These are phyloP conservation scores for Jaculus jaculus DNA, from an alignment of 2,113 vertebrate genomes.

Conservation along the genomic window DNA sequence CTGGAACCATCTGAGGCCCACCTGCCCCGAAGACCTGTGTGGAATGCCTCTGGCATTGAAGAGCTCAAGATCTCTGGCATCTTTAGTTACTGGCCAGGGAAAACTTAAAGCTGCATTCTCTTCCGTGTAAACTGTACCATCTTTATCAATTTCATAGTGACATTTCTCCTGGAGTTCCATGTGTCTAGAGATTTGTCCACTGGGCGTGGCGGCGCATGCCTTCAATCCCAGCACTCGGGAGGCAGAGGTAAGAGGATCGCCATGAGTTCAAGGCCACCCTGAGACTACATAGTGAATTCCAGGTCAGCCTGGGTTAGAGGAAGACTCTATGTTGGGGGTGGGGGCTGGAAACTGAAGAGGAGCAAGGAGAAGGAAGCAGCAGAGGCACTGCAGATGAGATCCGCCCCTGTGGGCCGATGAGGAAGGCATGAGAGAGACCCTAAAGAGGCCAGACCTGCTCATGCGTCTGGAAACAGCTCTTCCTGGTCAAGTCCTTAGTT, in stretches of 20 bases:
- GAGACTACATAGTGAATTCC: no score
- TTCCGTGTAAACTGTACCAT: not conserved
- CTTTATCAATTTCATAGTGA: not conserved
- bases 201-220: no score
- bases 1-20: not conserved
- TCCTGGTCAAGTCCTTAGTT: not conserved
- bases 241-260: no score
- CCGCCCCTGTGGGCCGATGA: fast-evolving
- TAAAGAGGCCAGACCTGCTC: not conserved
- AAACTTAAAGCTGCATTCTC: not conserved
- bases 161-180: not conserved
- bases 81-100: not conserved
- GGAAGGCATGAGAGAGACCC: not conserved
- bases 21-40: not conserved
- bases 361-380: not conserved
- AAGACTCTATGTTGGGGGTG: no score
- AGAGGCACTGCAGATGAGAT: not conserved
- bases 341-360: not conserved
- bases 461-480: not conserved
- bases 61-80: not conserved
- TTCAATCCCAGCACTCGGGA: no score
- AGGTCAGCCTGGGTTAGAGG: no score
- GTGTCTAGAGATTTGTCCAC: not conserved
- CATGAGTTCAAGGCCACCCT: no score
- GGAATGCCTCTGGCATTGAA: not conserved